A percentile compares a stretch with the other conserved stretches of the same genome.
phyloP scores from a whole-genome alignment of 92 coral and sea anemone species.

The Porites rus region DNA sequence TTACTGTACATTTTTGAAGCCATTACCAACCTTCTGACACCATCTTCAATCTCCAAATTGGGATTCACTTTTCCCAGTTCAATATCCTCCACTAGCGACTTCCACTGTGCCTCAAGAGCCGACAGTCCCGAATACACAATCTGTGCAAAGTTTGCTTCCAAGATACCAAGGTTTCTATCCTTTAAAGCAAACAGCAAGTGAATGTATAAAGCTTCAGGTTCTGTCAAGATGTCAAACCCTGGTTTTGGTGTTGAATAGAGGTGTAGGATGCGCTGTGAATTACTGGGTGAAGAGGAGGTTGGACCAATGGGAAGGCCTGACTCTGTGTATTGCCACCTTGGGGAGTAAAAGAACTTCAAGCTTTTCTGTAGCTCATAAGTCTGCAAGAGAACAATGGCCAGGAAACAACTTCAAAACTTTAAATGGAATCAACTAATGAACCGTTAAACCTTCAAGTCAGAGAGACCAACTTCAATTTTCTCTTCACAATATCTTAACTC shows the following conservation, averaged over 20 bases:
- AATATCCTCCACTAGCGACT: constrained; percentile 41
- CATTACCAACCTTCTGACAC: constrained; percentile 36
- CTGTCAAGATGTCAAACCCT: constrained; percentile 50
- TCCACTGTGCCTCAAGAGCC: constrained; percentile 60
- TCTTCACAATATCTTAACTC: too few relatives aligned
- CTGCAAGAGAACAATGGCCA: not conserved
- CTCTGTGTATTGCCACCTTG: constrained; percentile 52
- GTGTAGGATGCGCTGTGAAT: constrained; percentile 56
- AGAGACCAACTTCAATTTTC: too few relatives aligned
- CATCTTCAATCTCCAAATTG: constrained; percentile 38
- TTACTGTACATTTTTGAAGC: not conserved
- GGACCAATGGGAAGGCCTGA: constrained; percentile 65
- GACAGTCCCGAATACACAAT: constrained; percentile 60
- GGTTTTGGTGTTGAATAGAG: constrained; percentile 65
- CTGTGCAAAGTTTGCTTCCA: constrained; percentile 67
- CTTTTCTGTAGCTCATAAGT: constrained; percentile 56
- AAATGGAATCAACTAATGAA: not conserved
- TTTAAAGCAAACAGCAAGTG: constrained; percentile 64
- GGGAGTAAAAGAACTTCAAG: constrained; percentile 65
- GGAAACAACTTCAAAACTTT: not conserved
- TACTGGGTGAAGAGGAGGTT: constrained; percentile 63
- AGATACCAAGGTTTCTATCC: constrained; percentile 60
- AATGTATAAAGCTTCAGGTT: constrained; percentile 59
- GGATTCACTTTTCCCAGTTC: constrained; percentile 51
- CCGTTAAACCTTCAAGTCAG: not conserved